Conservation (phyloP, 2,113 vertebrate species). For the Bos taurus region ARS-UCD2.0 NC_037352.1:33230001-33230500, state of each 20-base stretch:
- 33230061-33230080: neutral
- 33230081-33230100: neutral
- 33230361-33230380: neutral
- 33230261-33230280: neutral
- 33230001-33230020: neutral
- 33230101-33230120: neutral
- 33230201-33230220: neutral
- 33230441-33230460: neutral
- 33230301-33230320: neutral
- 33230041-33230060: neutral
- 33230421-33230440: neutral
- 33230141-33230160: neutral
- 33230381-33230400: neutral
- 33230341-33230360: accelerated
- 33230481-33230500: neutral
- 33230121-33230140: neutral
- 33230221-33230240: neutral
- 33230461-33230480: neutral
- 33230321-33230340: neutral
- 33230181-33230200: neutral
- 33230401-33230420: neutral
- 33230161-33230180: neutral
- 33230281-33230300: neutral
- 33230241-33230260: neutral
- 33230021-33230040: neutral